Percentiles rank a stretch among this genome's conserved stretches.
Evolutionary conservation across 2,797 vertebrate genomes (phyloP).

Genomic region (Arremon brunneinucha): DNA sequence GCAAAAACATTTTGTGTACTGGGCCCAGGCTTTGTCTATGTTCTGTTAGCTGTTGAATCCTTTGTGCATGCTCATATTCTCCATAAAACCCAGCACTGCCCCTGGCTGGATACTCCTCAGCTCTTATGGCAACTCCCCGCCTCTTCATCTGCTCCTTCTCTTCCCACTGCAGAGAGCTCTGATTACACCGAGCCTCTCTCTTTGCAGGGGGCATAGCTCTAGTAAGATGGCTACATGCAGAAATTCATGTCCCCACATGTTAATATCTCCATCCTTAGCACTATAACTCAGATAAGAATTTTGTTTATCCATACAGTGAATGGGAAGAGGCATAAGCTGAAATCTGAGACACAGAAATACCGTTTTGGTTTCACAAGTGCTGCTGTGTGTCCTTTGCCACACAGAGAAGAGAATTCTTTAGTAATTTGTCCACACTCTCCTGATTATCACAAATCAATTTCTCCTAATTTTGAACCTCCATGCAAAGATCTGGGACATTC

Average conservation of each 20-base stretch:
- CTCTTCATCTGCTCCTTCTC: slow-evolving; percentile 13
- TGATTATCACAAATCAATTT: not conserved
- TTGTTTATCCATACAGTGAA: not conserved
- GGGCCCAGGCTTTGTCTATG: not conserved
- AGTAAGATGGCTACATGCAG: not conserved
- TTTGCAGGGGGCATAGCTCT: not conserved
- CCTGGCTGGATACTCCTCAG: not conserved
- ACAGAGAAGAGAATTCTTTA: not conserved
- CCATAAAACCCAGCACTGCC: not conserved
- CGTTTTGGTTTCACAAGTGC: not conserved
- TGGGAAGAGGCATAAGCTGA: not conserved
- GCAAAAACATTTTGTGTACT: not conserved
- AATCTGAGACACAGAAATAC: not conserved
- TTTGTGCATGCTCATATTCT: not conserved
- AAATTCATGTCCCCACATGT: not conserved
- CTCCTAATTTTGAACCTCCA: not conserved
- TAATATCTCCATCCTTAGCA: not conserved
- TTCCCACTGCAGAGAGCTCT: not conserved
- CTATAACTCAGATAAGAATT: not conserved
- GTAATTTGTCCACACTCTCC: not conserved
- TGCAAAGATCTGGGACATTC: not conserved
- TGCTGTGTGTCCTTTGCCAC: not conserved
- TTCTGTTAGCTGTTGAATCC: not conserved
- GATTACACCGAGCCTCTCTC: not conserved
- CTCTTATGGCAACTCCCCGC: not conserved